Percentiles rank a stretch among this genome's conserved stretches.
Evolutionary conservation across 2,888 invertebrate species (phyloP).

Genomic region (Eremobia ochroleuca): DNA sequence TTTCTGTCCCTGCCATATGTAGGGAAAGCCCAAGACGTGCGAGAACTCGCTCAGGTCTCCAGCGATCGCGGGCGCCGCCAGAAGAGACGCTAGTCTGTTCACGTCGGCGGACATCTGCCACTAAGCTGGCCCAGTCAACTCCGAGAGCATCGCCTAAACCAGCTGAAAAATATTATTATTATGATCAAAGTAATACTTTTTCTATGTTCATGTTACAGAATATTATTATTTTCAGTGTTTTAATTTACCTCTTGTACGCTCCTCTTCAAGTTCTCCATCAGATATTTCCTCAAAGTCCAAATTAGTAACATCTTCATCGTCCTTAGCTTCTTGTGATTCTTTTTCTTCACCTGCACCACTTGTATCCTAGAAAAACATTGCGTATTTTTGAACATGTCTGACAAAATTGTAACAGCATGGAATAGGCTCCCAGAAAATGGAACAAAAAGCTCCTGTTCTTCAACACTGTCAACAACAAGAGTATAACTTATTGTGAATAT

Average conservation of each 20-base stretch:
- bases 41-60: constrained; percentile 95
- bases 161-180: constrained; percentile 74
- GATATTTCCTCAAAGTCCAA: constrained; percentile 97
- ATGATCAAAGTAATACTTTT: not conserved
- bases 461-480: not conserved
- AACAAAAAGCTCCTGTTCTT: not conserved
- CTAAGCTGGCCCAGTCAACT: constrained; percentile 98
- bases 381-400: constrained; percentile 6
- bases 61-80: constrained; percentile 93
- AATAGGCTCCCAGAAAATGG: not conserved
- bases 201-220: not conserved
- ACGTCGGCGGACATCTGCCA: constrained; percentile 93
- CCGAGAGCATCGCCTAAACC: constrained; percentile 97
- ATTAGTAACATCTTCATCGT: constrained; percentile 94
- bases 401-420: not conserved
- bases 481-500: not conserved
- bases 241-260: constrained; percentile 90
- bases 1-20: constrained; percentile 93
- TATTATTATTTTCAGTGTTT: not conserved
- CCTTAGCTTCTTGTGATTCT: constrained; percentile 90
- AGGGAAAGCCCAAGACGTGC: constrained; percentile 95
- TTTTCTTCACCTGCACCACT: constrained; percentile 86
- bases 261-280: constrained; percentile 97
- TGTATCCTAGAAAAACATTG: constrained; percentile 77
- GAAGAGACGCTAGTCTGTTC: constrained; percentile 87